Percentiles rank a stretch among this genome's conserved stretches.
Evolutionary conservation across 2,797 vertebrate species (phyloP).

Genomic region (Sebastes iracundus): DNA sequence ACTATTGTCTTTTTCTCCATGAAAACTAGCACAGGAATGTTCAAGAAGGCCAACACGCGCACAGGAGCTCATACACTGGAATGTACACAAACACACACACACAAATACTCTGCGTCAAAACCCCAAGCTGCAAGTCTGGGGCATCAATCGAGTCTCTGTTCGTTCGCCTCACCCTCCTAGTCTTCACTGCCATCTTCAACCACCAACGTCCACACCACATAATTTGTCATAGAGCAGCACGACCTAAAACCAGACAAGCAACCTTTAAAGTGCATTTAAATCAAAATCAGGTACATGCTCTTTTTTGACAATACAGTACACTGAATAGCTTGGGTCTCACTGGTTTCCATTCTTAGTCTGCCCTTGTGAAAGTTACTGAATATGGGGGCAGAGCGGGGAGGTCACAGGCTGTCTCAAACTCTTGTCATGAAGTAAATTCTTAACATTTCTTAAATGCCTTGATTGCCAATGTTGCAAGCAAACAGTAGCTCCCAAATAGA

Average conservation of each 20-base stretch:
- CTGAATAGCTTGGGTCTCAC: neutral
- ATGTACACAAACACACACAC: constrained; percentile 27
- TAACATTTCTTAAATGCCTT: constrained; percentile 36
- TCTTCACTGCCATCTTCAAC: constrained; percentile 59
- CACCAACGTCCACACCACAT: constrained; percentile 57
- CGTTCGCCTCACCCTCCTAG: constrained; percentile 31
- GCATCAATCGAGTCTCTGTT: constrained; percentile 68
- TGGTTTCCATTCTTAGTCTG: constrained; percentile 11
- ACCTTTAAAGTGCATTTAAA: constrained; percentile 20
- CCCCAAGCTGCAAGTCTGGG: constrained; percentile 18
- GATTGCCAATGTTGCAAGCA: constrained; percentile 21
- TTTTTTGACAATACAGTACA: neutral
- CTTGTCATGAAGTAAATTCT: constrained; percentile 45
- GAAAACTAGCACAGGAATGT: constrained; percentile 13
- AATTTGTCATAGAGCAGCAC: constrained; percentile 50
- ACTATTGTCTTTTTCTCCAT: constrained; percentile 37
- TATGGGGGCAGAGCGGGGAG: constrained; percentile 10
- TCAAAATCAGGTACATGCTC: constrained; percentile 29
- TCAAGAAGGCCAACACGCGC: constrained; percentile 1
- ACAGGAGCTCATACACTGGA: constrained; percentile 14
- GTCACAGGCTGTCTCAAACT: constrained; percentile 31
- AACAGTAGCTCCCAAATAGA: constrained; percentile 1
- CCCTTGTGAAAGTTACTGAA: constrained; percentile 21
- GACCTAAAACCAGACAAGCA: constrained; percentile 25
- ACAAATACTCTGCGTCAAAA: constrained; percentile 33